These are phyloP conservation scores for Diploptera punctata DNA, from an alignment of 2,888 invertebrate species.

Conservation along the genomic window DNA sequence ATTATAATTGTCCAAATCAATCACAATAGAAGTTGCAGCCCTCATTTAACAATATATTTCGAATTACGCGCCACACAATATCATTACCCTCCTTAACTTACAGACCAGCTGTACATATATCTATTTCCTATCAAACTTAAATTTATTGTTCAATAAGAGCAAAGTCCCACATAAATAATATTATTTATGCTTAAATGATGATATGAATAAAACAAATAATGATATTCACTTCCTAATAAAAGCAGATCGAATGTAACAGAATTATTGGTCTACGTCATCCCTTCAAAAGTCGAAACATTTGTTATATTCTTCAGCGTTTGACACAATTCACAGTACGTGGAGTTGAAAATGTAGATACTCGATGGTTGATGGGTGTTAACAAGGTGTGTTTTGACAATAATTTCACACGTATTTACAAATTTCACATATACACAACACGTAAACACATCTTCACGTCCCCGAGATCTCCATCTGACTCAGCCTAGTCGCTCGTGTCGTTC, in stretches of 20 bases:
- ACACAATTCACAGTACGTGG: background rate
- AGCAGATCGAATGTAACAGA: background rate
- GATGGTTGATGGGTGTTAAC: background rate
- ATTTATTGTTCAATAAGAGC: background rate
- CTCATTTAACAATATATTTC: background rate
- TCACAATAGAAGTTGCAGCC: background rate
- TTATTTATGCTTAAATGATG: background rate
- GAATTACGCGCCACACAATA: slow-evolving; percentile 8
- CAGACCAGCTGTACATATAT: background rate
- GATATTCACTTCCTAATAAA: background rate
- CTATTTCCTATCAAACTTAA: background rate
- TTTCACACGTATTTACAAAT: background rate
- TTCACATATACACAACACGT: background rate
- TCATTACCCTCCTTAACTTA: background rate
- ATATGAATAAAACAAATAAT: background rate
- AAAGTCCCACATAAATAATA: background rate
- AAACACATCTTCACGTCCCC: background rate
- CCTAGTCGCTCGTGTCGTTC: background rate
- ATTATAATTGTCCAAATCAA: background rate
- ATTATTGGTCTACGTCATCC: background rate
- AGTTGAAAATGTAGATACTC: background rate
- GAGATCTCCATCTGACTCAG: background rate
- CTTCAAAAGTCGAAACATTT: background rate
- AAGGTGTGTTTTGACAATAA: too few relatives aligned
- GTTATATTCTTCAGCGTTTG: background rate